These are phyloP conservation scores for Ramphastos sulfuratus DNA, from an alignment of 2,113 vertebrate genomes.

Conservation along the genomic window DNA sequence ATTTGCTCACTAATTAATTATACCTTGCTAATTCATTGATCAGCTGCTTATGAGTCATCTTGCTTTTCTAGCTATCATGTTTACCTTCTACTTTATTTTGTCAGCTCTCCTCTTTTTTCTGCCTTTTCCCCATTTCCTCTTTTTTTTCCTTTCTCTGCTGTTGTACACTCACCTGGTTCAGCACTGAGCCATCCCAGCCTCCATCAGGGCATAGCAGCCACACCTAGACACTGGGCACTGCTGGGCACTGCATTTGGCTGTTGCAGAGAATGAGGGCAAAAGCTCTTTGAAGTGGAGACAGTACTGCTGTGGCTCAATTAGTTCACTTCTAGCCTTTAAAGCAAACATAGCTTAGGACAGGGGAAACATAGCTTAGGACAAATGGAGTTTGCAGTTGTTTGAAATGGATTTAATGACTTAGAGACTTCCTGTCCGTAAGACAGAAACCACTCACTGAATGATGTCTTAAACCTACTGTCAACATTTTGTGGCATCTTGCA, in stretches of 20 bases:
- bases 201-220: neutral
- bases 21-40: neutral
- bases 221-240: accelerated
- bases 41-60: neutral
- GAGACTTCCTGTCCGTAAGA: neutral
- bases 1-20: slow-evolving; percentile 43
- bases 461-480: neutral
- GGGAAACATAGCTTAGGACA: neutral
- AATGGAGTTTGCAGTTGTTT: neutral
- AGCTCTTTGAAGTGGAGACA: neutral
- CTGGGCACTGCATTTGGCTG: accelerated
- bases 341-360: neutral
- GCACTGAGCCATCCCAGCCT: neutral
- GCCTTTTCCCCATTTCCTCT: neutral
- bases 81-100: neutral
- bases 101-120: neutral
- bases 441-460: neutral
- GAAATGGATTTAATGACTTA: neutral
- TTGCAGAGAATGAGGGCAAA: neutral
- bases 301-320: neutral
- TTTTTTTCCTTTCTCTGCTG: neutral
- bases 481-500: neutral
- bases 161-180: neutral
- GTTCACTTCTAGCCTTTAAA: neutral
- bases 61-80: neutral